These are phyloP conservation scores for Polypedilum pembai DNA, from an alignment of 1,140 invertebrate genomes.

Conservation along the genomic window DNA sequence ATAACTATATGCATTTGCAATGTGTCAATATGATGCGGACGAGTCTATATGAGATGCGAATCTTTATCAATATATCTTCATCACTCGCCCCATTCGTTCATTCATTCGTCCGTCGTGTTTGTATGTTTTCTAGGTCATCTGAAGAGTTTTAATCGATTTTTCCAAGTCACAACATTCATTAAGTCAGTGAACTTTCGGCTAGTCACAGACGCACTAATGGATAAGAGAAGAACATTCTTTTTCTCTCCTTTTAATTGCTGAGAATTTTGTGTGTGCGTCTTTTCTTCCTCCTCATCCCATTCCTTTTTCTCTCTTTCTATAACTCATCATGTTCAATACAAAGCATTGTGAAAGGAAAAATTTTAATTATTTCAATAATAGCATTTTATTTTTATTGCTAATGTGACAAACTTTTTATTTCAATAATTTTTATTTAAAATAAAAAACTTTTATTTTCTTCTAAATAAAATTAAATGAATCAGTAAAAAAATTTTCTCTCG, in stretches of 20 bases:
- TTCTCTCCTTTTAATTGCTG: slow-evolving; percentile 23
- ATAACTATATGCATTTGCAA: not conserved
- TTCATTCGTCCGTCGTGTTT: not conserved
- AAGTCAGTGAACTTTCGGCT: slow-evolving; percentile 26
- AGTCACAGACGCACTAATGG: not conserved
- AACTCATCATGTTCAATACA: not conserved
- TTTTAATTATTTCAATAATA: too few relatives aligned
- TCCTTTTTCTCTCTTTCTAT: not conserved
- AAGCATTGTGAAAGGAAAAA: not conserved
- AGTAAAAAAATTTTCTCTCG: not conserved
- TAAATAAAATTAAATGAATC: not conserved
- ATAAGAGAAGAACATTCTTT: not conserved
- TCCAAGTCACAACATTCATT: slow-evolving; percentile 24
- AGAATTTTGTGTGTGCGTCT: not conserved
- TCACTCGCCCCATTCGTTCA: not conserved
- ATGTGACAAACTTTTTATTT: too few relatives aligned
- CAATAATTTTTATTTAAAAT: too few relatives aligned
- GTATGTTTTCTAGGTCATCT: slow-evolving; percentile 14
- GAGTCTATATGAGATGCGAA: not conserved
- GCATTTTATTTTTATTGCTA: too few relatives aligned
- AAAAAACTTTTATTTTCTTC: not conserved
- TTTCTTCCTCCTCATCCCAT: not conserved
- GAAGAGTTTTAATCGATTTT: slow-evolving; percentile 28
- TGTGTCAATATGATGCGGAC: not conserved
- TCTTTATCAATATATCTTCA: slow-evolving; percentile 27